Conservation (phyloP, 2,113 vertebrate species). For the Recurvirostra avosetta region DNA sequence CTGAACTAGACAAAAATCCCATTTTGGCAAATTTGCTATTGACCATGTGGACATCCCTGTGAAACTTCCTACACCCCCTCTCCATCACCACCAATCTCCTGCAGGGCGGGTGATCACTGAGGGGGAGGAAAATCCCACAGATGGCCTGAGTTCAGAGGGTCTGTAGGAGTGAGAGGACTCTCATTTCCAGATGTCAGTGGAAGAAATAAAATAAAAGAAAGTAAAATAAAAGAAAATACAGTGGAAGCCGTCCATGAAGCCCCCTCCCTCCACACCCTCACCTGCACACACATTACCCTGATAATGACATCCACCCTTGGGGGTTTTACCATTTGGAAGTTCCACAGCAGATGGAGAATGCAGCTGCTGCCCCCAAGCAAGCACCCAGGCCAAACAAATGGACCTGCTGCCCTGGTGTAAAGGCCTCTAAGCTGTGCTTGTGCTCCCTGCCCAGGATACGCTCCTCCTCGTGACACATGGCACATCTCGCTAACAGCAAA, state of each 20-base stretch:
- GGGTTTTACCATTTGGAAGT: constrained; percentile 14
- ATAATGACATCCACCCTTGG: neutral
- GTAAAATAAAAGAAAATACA: neutral
- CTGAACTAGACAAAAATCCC: neutral
- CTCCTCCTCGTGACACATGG: neutral
- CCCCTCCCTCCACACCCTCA: neutral
- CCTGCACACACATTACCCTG: neutral
- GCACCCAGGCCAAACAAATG: neutral
- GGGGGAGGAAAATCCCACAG: constrained; percentile 9
- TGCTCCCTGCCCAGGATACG: neutral
- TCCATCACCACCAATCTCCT: constrained; percentile 9
- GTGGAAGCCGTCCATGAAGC: neutral
- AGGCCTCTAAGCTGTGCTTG: neutral
- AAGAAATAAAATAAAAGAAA: too few species aligned
- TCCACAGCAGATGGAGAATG: constrained; percentile 5
- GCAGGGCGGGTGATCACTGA: neutral
- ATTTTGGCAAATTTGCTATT: constrained; percentile 8
- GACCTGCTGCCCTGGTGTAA: neutral
- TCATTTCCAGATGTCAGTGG: constrained; percentile 15
- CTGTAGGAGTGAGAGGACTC: neutral
- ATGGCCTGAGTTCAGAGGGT: constrained; percentile 2
- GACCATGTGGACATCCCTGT: neutral
- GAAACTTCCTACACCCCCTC: neutral
- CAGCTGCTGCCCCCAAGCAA: constrained; percentile 17
- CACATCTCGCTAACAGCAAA: constrained; percentile 32